Evolutionary conservation across 2,888 invertebrate species (phyloP).

Genomic region (Acholoe squamosa): DNA sequence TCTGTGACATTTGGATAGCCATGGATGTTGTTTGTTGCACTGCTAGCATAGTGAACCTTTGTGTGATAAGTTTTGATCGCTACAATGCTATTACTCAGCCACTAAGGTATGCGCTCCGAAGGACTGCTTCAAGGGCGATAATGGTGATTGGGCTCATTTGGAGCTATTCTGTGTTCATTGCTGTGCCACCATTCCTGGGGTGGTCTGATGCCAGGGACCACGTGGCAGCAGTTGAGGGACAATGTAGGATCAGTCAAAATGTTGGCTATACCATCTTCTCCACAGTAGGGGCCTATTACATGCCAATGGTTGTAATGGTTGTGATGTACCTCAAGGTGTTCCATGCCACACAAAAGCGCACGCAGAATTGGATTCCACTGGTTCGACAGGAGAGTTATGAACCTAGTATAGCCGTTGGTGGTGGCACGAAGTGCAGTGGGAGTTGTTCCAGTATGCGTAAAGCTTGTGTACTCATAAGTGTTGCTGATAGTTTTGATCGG

Average conservation of each 20-base stretch:
- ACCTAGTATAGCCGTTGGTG: background rate
- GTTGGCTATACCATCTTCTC: constrained; percentile 98
- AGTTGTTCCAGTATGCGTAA: background rate
- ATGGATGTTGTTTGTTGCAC: constrained; percentile 85
- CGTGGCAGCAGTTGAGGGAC: background rate
- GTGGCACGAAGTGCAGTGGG: background rate
- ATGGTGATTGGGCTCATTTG: constrained; percentile 92
- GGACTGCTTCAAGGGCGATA: constrained; percentile 95
- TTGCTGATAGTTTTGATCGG: constrained; percentile 11
- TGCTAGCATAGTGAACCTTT: constrained; percentile 85
- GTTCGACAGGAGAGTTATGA: constrained; percentile 33
- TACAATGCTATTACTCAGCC: constrained; percentile 88
- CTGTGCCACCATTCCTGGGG: constrained; percentile 89
- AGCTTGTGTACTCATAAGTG: constrained; percentile 28
- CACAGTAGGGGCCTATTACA: constrained; percentile 91
- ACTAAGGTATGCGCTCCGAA: constrained; percentile 95
- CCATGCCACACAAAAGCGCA: constrained; percentile 73
- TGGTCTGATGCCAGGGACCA: constrained; percentile 71
- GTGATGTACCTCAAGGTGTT: constrained; percentile 90
- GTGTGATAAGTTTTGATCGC: constrained; percentile 85
- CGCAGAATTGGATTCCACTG: constrained; percentile 71
- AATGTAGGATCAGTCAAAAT: constrained; percentile 94
- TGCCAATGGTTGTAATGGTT: constrained; percentile 97
- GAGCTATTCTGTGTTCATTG: constrained; percentile 95
- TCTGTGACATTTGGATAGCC: constrained; percentile 84